Percentiles rank a stretch among this genome's conserved stretches.
These are phyloP conservation scores for Xylocampa areola DNA, from an alignment of 2,888 invertebrate genomes.

Conservation along the genomic window DNA sequence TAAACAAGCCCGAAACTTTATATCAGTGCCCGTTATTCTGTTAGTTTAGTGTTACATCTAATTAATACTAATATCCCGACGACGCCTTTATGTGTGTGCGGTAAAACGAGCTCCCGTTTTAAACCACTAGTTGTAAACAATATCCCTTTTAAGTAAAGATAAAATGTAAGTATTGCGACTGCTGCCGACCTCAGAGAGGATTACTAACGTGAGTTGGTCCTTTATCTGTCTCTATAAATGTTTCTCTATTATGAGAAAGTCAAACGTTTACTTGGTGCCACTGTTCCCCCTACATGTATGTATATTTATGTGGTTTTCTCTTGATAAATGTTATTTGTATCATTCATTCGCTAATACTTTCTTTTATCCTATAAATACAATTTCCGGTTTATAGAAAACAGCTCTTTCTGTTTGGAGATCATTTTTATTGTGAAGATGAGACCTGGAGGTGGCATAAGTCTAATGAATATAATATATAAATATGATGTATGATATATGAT, in stretches of 20 bases:
- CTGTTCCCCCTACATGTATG: conserved; percentile 20
- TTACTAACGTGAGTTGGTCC: conserved; percentile 45
- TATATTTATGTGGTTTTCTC: conserved; percentile 20
- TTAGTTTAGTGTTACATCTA: conserved; percentile 52
- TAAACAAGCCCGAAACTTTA: conserved; percentile 55
- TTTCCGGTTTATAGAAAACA: conserved; percentile 22
- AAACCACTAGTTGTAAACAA: conserved; percentile 44
- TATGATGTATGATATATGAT: too few relatives aligned
- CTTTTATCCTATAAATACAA: conserved; percentile 36
- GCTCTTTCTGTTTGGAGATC: conserved; percentile 23
- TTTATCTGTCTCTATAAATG: conserved; percentile 44
- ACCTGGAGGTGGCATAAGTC: conserved; percentile 23
- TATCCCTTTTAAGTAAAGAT: conserved; percentile 37
- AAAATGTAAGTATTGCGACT: conserved; percentile 55
- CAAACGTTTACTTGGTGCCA: conserved; percentile 53
- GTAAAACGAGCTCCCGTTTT: conserved; percentile 47
- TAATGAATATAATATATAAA: conserved; percentile 40
- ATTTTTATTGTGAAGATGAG: conserved; percentile 36
- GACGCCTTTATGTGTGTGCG: conserved; percentile 26
- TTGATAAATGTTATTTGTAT: conserved; percentile 25
- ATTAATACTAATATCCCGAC: conserved; percentile 53
- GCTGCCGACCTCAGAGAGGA: conserved; percentile 32
- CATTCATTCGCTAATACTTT: conserved; percentile 20
- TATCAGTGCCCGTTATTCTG: conserved; percentile 26
- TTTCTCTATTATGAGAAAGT: conserved; percentile 43